These are phyloP conservation scores for Chionodraco myersi DNA, from an alignment of 2,113 vertebrate genomes.

Conservation along the genomic window DNA sequence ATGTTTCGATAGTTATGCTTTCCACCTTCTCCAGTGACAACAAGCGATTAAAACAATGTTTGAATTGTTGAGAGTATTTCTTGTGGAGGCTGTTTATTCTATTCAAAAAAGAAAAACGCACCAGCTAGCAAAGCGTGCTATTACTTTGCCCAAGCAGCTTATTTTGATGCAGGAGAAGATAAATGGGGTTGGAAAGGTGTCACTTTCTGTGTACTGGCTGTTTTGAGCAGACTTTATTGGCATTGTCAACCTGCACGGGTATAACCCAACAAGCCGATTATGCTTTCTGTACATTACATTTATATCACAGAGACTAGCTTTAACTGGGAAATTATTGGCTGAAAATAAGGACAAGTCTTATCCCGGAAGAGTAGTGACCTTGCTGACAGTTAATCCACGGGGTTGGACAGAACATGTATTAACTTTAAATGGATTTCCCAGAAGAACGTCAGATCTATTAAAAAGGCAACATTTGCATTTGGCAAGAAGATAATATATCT, in stretches of 20 bases:
- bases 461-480: not conserved
- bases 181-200: constrained; percentile 39
- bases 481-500: constrained; percentile 11
- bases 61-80: constrained; percentile 2
- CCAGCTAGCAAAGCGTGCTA: constrained; percentile 10
- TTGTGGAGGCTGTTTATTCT: constrained; percentile 15
- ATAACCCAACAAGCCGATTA: not conserved
- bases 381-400: constrained; percentile 14
- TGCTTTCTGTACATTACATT: not conserved
- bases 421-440: constrained; percentile 31
- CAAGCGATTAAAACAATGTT: constrained; percentile 35
- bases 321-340: not conserved
- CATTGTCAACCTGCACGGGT: constrained; percentile 9
- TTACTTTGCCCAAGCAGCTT: constrained; percentile 14
- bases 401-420: constrained; percentile 7
- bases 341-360: constrained; percentile 8
- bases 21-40: constrained; percentile 6
- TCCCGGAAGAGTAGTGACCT: constrained; percentile 3
- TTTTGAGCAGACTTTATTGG: constrained; percentile 16
- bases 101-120: not conserved
- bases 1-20: constrained; percentile 15
- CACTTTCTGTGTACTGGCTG: constrained; percentile 13
- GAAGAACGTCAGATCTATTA: constrained; percentile 31
- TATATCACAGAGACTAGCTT: not conserved
- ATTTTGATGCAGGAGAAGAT: constrained; percentile 41